Evolutionary conservation across 23 tunicate species (phyloP).

Genomic region (Styela clava): DNA sequence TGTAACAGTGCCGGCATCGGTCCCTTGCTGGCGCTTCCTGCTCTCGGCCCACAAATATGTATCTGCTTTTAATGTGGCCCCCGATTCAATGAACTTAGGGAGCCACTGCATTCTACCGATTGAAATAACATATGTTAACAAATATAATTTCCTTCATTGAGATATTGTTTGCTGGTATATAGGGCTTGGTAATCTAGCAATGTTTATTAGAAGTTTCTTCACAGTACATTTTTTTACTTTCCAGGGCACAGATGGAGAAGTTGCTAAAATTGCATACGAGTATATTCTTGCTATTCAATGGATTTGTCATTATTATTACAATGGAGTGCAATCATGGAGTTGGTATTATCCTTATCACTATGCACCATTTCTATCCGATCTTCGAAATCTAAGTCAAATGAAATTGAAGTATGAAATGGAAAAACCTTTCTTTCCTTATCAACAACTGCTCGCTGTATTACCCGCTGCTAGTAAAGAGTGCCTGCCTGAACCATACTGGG

Average conservation of each 20-base stretch:
- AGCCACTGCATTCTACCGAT: too few relatives aligned
- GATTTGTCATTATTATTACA: slow-evolving; percentile 99
- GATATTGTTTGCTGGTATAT: too few relatives aligned
- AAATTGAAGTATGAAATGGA: slow-evolving; percentile 72
- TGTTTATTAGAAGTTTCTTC: too few relatives aligned
- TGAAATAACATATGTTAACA: too few relatives aligned
- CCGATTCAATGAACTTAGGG: too few relatives aligned
- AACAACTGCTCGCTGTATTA: slow-evolving; percentile 94
- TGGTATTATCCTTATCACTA: slow-evolving; percentile 99
- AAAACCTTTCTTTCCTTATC: slow-evolving; percentile 89
- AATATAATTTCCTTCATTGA: too few relatives aligned
- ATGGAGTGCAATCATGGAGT: slow-evolving; percentile 98
- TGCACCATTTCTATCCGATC: slow-evolving; percentile 94
- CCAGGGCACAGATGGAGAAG: slow-evolving; percentile 50
- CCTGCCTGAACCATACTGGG: slow-evolving; percentile 88
- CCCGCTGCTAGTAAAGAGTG: slow-evolving; percentile 92
- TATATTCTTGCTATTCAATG: slow-evolving; percentile 94
- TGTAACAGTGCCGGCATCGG: too few relatives aligned
- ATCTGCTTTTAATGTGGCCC: too few relatives aligned
- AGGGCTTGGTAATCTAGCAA: too few relatives aligned
- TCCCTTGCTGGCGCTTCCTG: too few relatives aligned
- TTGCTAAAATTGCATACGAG: slow-evolving; percentile 68
- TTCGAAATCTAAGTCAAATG: slow-evolving; percentile 45
- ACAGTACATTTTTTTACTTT: background rate
- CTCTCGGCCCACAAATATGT: too few relatives aligned